phyloP scores from a whole-genome alignment of 2,888 invertebrate genomes.

The Chorisops tibialis region DNA sequence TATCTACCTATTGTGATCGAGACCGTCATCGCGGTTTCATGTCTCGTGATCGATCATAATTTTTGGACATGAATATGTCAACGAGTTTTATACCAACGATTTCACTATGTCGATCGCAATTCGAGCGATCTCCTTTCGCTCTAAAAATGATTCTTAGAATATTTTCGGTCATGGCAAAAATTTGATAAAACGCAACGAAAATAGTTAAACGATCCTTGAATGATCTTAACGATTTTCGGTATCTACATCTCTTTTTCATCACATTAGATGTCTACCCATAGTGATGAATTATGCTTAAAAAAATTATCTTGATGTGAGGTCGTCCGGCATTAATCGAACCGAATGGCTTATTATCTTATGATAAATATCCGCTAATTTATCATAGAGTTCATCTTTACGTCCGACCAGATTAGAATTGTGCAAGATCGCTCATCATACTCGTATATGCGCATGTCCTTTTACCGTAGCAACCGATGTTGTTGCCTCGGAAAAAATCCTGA shows the following conservation, averaged over 20 bases:
- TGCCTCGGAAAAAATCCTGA: neutral
- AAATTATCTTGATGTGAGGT: neutral
- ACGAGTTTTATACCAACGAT: conserved; percentile 13
- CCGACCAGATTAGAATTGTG: neutral
- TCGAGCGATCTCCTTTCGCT: neutral
- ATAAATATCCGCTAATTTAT: conserved; percentile 4
- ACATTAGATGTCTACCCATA: neutral
- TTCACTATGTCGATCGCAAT: neutral
- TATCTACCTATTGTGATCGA: conserved; percentile 31
- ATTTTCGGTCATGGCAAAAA: neutral
- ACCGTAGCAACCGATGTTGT: no score
- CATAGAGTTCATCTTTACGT: neutral
- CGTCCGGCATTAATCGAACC: neutral
- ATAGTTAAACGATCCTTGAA: no score
- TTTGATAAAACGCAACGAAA: no score
- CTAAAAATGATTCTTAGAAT: neutral
- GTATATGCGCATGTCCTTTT: neutral
- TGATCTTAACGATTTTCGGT: no score
- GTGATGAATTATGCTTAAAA: neutral
- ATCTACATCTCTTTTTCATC: no score
- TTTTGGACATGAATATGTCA: conserved; percentile 31
- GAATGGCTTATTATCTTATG: neutral
- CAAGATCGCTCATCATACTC: neutral
- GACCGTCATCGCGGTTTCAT: conserved; percentile 18
- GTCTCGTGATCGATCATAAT: conserved; percentile 31